phyloP scores from a whole-genome alignment of 2,797 vertebrate species.

The Diceros bicornis region DNA sequence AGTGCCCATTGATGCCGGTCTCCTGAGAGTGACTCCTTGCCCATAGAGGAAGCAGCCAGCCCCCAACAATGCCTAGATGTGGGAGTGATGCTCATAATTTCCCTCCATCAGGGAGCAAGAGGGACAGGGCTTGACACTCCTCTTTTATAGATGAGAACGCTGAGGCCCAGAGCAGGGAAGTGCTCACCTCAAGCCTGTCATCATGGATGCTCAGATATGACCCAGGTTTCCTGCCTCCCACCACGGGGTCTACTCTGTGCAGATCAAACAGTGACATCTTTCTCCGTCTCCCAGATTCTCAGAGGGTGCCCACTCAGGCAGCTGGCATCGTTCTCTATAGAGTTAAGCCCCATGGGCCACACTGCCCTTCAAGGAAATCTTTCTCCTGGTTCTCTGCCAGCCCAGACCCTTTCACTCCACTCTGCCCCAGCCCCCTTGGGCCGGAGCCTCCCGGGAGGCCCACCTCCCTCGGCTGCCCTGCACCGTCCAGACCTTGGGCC shows the following conservation, averaged over 20 bases:
- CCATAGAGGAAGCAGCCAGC: neutral
- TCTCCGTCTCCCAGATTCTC: neutral
- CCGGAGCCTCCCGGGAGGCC: neutral
- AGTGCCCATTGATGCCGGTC: neutral
- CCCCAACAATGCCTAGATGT: neutral
- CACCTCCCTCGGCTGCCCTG: neutral
- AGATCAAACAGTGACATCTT: neutral
- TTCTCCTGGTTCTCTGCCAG: neutral
- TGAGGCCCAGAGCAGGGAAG: neutral
- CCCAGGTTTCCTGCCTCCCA: neutral
- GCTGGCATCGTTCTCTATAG: neutral
- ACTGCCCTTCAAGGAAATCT: neutral
- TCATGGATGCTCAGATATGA: neutral
- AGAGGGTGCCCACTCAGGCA: neutral
- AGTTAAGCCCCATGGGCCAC: neutral
- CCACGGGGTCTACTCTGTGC: no score
- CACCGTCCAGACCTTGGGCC: neutral
- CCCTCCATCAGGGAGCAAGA: neutral
- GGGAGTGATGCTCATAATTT: neutral
- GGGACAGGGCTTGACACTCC: neutral
- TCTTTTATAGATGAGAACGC: neutral
- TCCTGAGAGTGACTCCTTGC: neutral
- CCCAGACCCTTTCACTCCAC: neutral
- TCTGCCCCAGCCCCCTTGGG: neutral
- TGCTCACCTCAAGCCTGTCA: neutral